A percentile compares a stretch with the other conserved stretches of the same genome.
Evolutionary conservation across 2,797 vertebrate genomes (phyloP).

Genomic region (Psittacula echo): DNA sequence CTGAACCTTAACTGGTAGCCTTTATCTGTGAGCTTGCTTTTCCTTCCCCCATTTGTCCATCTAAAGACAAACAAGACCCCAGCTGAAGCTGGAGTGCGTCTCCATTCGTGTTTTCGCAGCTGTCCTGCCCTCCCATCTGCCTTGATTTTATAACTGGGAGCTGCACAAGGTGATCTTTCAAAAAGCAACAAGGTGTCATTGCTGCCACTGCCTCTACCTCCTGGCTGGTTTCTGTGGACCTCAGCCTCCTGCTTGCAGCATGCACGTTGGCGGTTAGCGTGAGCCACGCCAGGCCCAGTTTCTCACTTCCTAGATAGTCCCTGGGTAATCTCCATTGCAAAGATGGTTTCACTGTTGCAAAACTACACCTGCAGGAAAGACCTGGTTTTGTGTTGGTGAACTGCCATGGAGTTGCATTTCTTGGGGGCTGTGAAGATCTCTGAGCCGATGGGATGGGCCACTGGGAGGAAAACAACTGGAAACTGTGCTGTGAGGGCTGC

Average conservation of each 20-base stretch:
- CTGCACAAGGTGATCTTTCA: not conserved
- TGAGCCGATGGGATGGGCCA: not conserved
- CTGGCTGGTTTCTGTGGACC: not conserved
- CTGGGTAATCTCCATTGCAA: not conserved
- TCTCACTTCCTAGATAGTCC: slow-evolving; percentile 22
- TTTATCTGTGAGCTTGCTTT: not conserved
- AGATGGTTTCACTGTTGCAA: not conserved
- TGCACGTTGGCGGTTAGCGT: not conserved
- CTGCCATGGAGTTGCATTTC: rapidly evolving
- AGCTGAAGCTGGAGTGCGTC: not conserved
- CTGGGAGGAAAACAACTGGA: not conserved
- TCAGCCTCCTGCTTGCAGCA: not conserved
- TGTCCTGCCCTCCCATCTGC: not conserved
- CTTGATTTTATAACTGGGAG: not conserved
- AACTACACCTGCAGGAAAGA: not conserved
- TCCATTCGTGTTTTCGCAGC: not conserved
- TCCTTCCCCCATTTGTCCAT: not conserved
- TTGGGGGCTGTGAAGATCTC: not conserved
- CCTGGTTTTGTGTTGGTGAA: not conserved
- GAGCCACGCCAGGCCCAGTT: not conserved
- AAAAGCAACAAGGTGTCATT: not conserved
- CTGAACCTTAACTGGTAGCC: not conserved
- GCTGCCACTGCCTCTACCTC: not conserved
- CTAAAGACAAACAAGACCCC: not conserved
- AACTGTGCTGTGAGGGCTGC: not conserved